Evolutionary conservation across 2,797 vertebrate genomes (phyloP).

Genomic region (Phoxinus dragarum): DNA sequence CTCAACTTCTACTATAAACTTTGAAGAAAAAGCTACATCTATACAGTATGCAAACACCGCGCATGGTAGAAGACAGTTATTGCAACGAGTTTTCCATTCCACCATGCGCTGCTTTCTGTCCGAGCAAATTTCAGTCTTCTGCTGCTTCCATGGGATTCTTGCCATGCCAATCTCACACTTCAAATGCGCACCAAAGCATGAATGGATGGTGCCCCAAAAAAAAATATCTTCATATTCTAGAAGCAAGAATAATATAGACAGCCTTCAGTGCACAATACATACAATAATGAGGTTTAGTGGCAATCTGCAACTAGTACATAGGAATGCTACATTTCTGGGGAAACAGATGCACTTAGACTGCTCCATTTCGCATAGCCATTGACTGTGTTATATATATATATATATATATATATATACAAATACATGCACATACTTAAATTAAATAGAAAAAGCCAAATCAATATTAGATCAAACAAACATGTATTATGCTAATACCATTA

Average conservation of each 20-base stretch:
- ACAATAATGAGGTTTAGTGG: not conserved
- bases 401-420: too few species aligned
- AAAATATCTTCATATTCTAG: too few species aligned
- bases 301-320: not conserved
- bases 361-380: not conserved
- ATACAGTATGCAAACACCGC: not conserved
- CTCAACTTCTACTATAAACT: not conserved
- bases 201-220: not conserved
- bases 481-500: not conserved
- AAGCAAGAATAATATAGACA: not conserved
- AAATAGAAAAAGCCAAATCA: not conserved
- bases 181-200: not conserved
- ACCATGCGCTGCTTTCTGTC: not conserved
- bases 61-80: constrained; percentile 4
- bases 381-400: not conserved
- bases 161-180: constrained; percentile 22
- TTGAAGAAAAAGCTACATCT: not conserved
- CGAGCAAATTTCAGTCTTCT: constrained; percentile 32
- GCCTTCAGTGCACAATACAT: not conserved
- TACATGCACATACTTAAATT: too few species aligned
- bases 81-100: constrained; percentile 23
- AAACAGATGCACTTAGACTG: not conserved
- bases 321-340: not conserved
- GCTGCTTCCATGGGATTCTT: constrained; percentile 18
- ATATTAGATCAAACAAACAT: not conserved